Percentiles rank a stretch among this genome's conserved stretches.
These are phyloP conservation scores for Chironomus tepperi DNA, from an alignment of 1,140 invertebrate genomes.

Conservation along the genomic window DNA sequence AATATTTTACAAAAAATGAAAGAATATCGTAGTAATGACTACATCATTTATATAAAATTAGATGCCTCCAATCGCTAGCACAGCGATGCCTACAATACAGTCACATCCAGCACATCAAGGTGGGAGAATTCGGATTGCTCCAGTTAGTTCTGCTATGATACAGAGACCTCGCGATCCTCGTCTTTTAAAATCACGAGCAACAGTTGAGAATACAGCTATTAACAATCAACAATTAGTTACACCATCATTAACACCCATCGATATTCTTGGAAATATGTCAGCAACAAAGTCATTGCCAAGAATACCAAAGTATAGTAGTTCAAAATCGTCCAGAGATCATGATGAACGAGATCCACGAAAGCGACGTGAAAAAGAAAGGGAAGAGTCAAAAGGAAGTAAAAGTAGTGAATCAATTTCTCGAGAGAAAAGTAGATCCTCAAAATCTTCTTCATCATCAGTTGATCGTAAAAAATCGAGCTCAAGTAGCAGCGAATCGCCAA, in stretches of 20 bases:
- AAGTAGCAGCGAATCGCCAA: neutral
- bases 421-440: neutral
- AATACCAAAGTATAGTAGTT: neutral
- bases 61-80: neutral
- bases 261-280: constrained; percentile 17
- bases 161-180: constrained; percentile 51
- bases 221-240: constrained; percentile 11
- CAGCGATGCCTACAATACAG: neutral
- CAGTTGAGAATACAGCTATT: constrained; percentile 25
- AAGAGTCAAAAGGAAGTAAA: neutral
- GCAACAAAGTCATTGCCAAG: constrained; percentile 25
- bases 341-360: neutral
- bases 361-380: neutral
- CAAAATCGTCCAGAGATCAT: neutral
- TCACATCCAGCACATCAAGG: constrained; percentile 19
- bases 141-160: constrained; percentile 52
- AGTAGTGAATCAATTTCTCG: neutral
- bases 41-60: too few relatives aligned
- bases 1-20: too few relatives aligned
- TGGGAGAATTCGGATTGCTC: constrained; percentile 50
- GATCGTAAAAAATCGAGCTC: neutral
- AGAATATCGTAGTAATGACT: too few relatives aligned
- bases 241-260: constrained; percentile 26
- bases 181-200: constrained; percentile 42
- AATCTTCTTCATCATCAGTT: neutral